Percentiles rank a stretch among this genome's conserved stretches.
Evolutionary conservation across 2,888 invertebrate genomes (phyloP).

Genomic region (Scaptodrosophila latifasciaeformis): DNA sequence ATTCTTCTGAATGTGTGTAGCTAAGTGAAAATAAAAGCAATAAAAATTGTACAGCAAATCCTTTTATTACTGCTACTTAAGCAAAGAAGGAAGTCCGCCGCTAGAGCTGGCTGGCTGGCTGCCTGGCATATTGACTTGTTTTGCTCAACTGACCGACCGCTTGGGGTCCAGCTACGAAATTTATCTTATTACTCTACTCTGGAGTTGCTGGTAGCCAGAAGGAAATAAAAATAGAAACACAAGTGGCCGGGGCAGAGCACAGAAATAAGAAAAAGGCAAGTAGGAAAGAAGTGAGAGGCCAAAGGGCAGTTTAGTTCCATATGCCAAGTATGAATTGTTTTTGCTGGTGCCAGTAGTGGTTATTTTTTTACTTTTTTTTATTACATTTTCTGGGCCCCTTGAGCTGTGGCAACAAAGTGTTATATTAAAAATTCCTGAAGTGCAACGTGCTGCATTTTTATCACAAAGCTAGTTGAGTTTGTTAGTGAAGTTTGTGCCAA

Average conservation of each 20-base stretch:
- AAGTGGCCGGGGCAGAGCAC: too few species aligned
- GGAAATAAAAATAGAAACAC: too few species aligned
- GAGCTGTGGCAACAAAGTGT: slow-evolving; percentile 3
- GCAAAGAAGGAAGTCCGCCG: slow-evolving; percentile 38
- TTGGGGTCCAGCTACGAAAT: slow-evolving; percentile 25
- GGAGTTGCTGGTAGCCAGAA: background rate
- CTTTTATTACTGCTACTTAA: slow-evolving; percentile 26
- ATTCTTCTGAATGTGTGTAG: too few species aligned
- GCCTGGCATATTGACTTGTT: slow-evolving; percentile 25
- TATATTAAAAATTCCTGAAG: slow-evolving; percentile 36
- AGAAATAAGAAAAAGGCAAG: background rate
- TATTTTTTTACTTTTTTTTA: too few species aligned
- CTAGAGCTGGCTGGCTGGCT: slow-evolving; percentile 33
- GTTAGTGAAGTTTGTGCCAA: too few species aligned
- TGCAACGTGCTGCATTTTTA: slow-evolving; percentile 8
- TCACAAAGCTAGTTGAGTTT: too few species aligned
- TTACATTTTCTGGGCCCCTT: too few species aligned
- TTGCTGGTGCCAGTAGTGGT: too few species aligned
- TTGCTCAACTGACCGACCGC: slow-evolving; percentile 3
- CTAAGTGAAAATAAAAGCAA: slow-evolving; percentile 10
- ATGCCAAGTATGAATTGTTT: too few species aligned
- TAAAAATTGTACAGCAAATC: slow-evolving; percentile 15
- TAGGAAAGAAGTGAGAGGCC: slow-evolving; percentile 8
- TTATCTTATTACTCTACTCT: slow-evolving; percentile 25
- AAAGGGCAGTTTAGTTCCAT: too few species aligned